Base-by-base conservation (phyloP, 1,140 invertebrate genomes). In the Halesus radiatus region DNA sequence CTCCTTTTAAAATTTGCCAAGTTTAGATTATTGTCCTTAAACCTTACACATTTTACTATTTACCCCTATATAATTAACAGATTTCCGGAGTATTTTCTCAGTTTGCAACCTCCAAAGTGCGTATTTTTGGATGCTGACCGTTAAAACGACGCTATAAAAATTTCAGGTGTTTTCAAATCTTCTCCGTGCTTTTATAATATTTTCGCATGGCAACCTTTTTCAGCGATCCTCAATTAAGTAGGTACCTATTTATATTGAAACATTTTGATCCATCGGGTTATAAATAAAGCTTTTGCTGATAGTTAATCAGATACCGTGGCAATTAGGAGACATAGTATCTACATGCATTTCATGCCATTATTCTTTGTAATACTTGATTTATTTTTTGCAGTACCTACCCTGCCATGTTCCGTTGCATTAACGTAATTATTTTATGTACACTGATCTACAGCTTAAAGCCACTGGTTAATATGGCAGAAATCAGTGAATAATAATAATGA, bases 311-410 rank as follows among this genome's bases (percentile, higher is more conserved):
- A 64, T 32, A 64, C 26, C 13, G 62, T 5, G 3, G 62, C 62
- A 64, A 64, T 64, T 64, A 64, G 62, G 22, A 26, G 20, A n/a
- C 54, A 54, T 7, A 22, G 10, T 56, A 3, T 10, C 56, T 60
- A 64, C 62, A n/a, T 64, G 22, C 62, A 64, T 16, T 64, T 23
- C 62, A 64, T 29, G 26, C 56, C 18, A 60, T 60, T 45, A 45
- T 45, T 45, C 37, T 45, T 60, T 64, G 62, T 64, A 64, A 64
- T 64, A 64, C 62, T 64, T 64, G 62, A 64, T 64, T 64, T 70
- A 50, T 70, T 70, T 50, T 70, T 23, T 22, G 13, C 37, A 45
- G 37, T 22, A 60, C 56, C 56, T 60, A 60, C 56, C 56, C 56
- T 60, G 23, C 23, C 18, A 60, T 22, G 56, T 22, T 60, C 56